phyloP scores from a whole-genome alignment of 2,888 invertebrate species.

The Congeria kusceri region DNA sequence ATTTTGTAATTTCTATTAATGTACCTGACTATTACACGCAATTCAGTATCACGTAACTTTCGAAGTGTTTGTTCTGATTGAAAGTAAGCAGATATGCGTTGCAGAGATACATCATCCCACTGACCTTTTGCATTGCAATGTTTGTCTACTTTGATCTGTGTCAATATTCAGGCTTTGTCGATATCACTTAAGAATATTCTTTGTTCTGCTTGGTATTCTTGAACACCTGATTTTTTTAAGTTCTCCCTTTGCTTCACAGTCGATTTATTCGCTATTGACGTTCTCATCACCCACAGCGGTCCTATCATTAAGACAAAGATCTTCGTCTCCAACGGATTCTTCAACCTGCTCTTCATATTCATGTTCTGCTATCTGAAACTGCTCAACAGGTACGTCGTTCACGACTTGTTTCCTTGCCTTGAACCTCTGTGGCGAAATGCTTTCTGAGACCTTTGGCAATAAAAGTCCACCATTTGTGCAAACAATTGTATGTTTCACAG shows the following conservation, averaged over 20 bases:
- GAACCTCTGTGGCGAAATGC: neutral
- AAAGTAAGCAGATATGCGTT: neutral
- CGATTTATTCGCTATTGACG: neutral
- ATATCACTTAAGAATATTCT: neutral
- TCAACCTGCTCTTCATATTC: neutral
- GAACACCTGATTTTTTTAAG: neutral
- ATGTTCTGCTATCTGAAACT: neutral
- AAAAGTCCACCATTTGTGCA: conserved; percentile 1
- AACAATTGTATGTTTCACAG: neutral
- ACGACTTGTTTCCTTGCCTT: neutral
- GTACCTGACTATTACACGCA: conserved; percentile 23
- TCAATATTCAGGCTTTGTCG: conserved; percentile 3
- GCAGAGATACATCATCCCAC: conserved; percentile 6
- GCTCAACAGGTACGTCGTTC: neutral
- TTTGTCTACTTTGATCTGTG: conserved; percentile 2
- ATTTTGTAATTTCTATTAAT: conserved; percentile 26
- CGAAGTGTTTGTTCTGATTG: neutral
- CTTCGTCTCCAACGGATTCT: neutral
- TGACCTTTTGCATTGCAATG: neutral
- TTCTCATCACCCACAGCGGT: neutral
- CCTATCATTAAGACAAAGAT: too few species aligned
- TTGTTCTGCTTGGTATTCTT: neutral
- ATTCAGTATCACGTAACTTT: conserved; percentile 22
- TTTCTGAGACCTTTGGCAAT: conserved; percentile 12
- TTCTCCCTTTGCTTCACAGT: neutral